Percentiles rank a stretch among this genome's conserved stretches.
Evolutionary conservation across 2,888 invertebrate species (phyloP).

Genomic region (Tanypteryx hageni): DNA sequence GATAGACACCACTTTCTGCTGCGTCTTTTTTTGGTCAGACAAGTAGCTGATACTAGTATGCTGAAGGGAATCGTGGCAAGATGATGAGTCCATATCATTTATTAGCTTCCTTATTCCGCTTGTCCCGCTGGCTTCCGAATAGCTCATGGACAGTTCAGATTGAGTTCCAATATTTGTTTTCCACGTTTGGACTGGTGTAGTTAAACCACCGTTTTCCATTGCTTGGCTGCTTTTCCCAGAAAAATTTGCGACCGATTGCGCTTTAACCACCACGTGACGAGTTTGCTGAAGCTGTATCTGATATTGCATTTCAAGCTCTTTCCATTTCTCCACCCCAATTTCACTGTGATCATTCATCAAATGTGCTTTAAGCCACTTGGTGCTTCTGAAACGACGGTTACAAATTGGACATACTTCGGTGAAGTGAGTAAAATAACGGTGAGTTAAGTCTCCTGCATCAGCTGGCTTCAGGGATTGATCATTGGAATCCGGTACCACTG

Average conservation of each 20-base stretch:
- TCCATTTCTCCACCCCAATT: constrained; percentile 80
- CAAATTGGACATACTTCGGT: constrained; percentile 91
- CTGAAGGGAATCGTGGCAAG: not conserved
- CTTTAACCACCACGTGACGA: constrained; percentile 74
- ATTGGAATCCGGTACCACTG: constrained; percentile 69
- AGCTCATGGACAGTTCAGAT: constrained; percentile 30
- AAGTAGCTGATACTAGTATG: not conserved
- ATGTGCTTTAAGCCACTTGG: constrained; percentile 92
- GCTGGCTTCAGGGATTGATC: constrained; percentile 77
- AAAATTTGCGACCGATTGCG: constrained; percentile 51
- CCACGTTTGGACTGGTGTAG: constrained; percentile 73
- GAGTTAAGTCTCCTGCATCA: constrained; percentile 79
- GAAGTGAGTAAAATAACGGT: constrained; percentile 82
- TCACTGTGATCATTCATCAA: constrained; percentile 91
- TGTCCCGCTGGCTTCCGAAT: not conserved
- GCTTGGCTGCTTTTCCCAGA: constrained; percentile 70
- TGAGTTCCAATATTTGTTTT: constrained; percentile 70
- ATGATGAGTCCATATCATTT: constrained; percentile 30
- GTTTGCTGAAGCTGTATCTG: constrained; percentile 74
- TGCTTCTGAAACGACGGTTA: constrained; percentile 90
- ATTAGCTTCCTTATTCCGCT: constrained; percentile 23
- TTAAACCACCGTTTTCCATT: constrained; percentile 74
- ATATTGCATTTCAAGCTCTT: constrained; percentile 78
- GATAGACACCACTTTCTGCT: constrained; percentile 2
- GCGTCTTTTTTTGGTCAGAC: constrained; percentile 45